Percentiles rank a stretch among this genome's conserved stretches.
These are phyloP conservation scores for Catharus bicknelli DNA, from an alignment of 2,113 vertebrate genomes.

Conservation along the genomic window DNA sequence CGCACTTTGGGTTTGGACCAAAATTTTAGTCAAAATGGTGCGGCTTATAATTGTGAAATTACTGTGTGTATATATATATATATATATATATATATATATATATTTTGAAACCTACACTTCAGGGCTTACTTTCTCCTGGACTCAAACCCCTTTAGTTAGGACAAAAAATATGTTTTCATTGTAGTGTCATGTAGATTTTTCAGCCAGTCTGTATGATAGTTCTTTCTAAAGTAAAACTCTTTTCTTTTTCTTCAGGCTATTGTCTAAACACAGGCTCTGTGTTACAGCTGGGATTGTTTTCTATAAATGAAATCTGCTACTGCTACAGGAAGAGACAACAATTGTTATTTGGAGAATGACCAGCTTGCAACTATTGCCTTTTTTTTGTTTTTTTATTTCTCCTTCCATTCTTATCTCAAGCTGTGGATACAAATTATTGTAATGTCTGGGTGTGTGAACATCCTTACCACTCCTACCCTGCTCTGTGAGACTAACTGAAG, in stretches of 20 bases:
- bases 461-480: not conserved
- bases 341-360: not conserved
- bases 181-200: not conserved
- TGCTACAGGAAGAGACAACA: not conserved
- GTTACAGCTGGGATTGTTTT: not conserved
- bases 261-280: not conserved
- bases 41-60: too few species aligned
- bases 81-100: not conserved
- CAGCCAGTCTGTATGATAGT: not conserved
- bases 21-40: too few species aligned
- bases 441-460: not conserved
- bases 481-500: not conserved
- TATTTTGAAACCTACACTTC: not conserved
- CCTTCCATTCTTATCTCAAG: not conserved
- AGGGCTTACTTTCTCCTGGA: not conserved
- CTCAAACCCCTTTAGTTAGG: not conserved
- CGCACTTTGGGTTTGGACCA: too few species aligned
- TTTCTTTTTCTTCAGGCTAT: not conserved
- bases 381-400: not conserved
- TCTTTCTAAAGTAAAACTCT: not conserved
- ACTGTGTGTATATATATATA: too few species aligned
- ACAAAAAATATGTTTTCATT: not conserved
- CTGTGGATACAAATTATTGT: not conserved
- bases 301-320: not conserved
- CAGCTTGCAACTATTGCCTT: not conserved